Evolutionary conservation across 2,113 vertebrate species (phyloP).

Genomic region (Mormyrus lacerda): DNA sequence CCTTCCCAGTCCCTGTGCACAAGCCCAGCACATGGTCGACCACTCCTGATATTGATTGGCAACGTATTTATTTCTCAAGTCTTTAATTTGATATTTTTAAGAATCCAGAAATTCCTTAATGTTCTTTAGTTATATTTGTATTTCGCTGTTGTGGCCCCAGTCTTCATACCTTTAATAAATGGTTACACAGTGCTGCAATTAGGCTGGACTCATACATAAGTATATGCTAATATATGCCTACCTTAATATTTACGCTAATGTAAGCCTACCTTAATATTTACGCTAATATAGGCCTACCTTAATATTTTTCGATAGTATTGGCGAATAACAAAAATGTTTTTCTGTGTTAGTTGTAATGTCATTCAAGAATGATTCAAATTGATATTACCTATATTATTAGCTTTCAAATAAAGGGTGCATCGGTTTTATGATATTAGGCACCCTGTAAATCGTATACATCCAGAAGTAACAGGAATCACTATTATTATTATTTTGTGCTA

Average conservation of each 20-base stretch:
- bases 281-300: neutral
- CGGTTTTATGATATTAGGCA: neutral
- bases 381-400: neutral
- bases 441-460: neutral
- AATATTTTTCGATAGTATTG: neutral
- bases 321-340: neutral
- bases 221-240: neutral
- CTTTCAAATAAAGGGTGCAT: neutral
- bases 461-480: neutral
- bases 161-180: neutral
- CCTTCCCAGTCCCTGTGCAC: conserved; percentile 28
- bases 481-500: neutral
- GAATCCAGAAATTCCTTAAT: conserved; percentile 13
- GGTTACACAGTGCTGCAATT: neutral
- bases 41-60: conserved; percentile 17
- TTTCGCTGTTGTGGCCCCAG: neutral
- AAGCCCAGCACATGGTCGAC: conserved; percentile 22
- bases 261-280: neutral
- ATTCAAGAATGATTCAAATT: neutral
- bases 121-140: conserved; percentile 5
- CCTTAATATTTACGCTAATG: too few species aligned
- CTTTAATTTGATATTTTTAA: conserved; percentile 14
- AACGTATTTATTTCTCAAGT: conserved; percentile 14
- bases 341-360: neutral
- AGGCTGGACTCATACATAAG: neutral